phyloP scores from a whole-genome alignment of 2,113 vertebrate species.

The Marmota flaviventris region DNA sequence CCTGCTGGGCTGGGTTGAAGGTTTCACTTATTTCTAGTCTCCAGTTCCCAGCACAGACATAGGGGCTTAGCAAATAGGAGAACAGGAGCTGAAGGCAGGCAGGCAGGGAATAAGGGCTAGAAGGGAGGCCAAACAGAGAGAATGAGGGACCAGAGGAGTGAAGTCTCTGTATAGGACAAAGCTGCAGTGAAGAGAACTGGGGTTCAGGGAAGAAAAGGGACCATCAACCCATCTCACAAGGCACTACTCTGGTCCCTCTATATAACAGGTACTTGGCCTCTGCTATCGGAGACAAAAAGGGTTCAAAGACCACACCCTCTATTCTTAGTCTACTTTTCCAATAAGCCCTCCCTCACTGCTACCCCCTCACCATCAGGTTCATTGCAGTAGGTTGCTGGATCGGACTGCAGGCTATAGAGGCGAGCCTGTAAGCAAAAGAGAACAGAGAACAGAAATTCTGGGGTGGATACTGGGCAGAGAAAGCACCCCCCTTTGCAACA shows the following conservation, averaged over 20 bases:
- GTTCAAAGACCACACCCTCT: rapidly evolving
- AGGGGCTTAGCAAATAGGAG: not conserved
- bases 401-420: constrained; percentile 97
- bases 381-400: constrained; percentile 99
- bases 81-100: not conserved
- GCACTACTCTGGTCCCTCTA: not conserved
- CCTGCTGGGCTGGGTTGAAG: not conserved
- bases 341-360: not conserved
- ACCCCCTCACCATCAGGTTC: constrained; percentile 94
- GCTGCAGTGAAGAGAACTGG: not conserved
- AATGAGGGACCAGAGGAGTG: not conserved
- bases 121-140: not conserved
- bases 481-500: not conserved
- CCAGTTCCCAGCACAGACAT: not conserved
- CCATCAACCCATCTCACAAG: not conserved
- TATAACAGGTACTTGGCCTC: not conserved
- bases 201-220: not conserved
- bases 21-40: constrained; percentile 7
- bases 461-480: not conserved
- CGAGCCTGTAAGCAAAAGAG: constrained; percentile 91
- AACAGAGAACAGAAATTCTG: constrained; percentile 51
- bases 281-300: not conserved
- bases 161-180: not conserved
- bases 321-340: not conserved
- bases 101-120: not conserved